Evolutionary conservation across 2,888 invertebrate species (phyloP), one percentile per base, ranked within the genome.

Genomic region (Pharmacophagus antenor): DNA sequence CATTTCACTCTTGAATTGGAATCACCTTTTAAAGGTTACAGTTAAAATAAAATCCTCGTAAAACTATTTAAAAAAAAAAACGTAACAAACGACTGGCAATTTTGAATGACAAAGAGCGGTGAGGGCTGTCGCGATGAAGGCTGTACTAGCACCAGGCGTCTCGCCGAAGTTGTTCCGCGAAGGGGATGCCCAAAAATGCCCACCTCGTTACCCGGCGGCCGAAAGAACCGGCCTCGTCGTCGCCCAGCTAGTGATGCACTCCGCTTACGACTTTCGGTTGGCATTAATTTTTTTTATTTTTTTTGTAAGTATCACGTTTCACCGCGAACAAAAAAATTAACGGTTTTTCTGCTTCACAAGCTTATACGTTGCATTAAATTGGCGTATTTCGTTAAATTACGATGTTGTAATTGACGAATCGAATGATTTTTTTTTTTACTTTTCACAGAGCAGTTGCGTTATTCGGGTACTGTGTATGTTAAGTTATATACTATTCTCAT

Each of bases 151-250:
- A 41, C 7, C 20, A 6, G 21, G 47, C 48, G 25, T 12, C 31
- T 20, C 31, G 17, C 4, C 46, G 46, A 53, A 42, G 37, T 48
- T 53, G 65, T 66, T 67, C 60, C 56, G 63, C 51, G 61, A 68
- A 58, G 65, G 22, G 62, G 58, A 56, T 63, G 64, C 51, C 70
- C 57, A 60, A 70, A 71, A 67, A 67, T 58, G 63, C 56, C 62
- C 56, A 63, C 65, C 65, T 72, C 62, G 65, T 71, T 71, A 67
- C 64, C 52, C 18, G 44, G 31, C 55, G 1, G 31, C 17, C 51
- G 18, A 27, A 27, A n/a, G 37, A 58, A 52, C 58, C 51, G 57
- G 58, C 46, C 58, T 27, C 6, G 37, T 47, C 41, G 21, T 44
- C 44, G 50, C 10, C 20, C 18, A 27, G 21, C 18, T 47, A 52